phyloP scores from a whole-genome alignment of 2,888 invertebrate species.

The Mactromeris polynyma region DNA sequence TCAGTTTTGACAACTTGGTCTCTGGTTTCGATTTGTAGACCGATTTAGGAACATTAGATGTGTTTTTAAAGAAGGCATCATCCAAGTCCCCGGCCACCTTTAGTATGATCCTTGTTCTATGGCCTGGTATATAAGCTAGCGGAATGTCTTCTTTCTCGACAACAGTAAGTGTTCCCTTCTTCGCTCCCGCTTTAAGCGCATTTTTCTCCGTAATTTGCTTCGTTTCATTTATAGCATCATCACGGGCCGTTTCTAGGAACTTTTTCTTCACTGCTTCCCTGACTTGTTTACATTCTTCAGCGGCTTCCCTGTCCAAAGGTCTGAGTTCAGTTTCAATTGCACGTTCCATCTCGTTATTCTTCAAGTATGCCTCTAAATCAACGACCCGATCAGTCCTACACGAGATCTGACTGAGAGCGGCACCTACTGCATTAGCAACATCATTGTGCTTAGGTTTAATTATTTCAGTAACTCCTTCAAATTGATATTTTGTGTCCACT shows the following conservation, averaged over 20 bases:
- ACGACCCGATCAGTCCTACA: constrained; percentile 78
- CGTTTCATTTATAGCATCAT: constrained; percentile 59
- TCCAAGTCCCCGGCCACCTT: constrained; percentile 82
- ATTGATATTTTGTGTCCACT: constrained; percentile 66
- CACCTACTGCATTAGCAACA: constrained; percentile 86
- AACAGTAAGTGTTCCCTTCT: constrained; percentile 64
- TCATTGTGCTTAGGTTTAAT: constrained; percentile 75
- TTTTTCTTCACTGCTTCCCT: constrained; percentile 66
- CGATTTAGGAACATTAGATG: constrained; percentile 27
- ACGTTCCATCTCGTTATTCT: constrained; percentile 56
- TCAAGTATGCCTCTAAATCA: constrained; percentile 69
- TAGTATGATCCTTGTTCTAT: constrained; percentile 80
- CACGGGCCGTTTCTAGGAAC: constrained; percentile 70
- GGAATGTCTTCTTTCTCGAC: constrained; percentile 78
- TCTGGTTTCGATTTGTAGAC: constrained; percentile 16
- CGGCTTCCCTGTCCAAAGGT: background rate
- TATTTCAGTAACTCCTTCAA: constrained; percentile 73
- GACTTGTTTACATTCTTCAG: background rate
- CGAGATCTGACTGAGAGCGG: constrained; percentile 84
- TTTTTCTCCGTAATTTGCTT: constrained; percentile 50
- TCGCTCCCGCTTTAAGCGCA: constrained; percentile 66
- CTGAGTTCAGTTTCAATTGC: constrained; percentile 19
- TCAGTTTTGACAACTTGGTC: background rate
- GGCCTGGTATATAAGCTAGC: constrained; percentile 83
- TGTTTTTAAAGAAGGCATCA: background rate